Percentiles rank a stretch among this genome's conserved stretches.
Conservation (phyloP, 2,797 vertebrate species). For the Phalanger gymnotis region DNA sequence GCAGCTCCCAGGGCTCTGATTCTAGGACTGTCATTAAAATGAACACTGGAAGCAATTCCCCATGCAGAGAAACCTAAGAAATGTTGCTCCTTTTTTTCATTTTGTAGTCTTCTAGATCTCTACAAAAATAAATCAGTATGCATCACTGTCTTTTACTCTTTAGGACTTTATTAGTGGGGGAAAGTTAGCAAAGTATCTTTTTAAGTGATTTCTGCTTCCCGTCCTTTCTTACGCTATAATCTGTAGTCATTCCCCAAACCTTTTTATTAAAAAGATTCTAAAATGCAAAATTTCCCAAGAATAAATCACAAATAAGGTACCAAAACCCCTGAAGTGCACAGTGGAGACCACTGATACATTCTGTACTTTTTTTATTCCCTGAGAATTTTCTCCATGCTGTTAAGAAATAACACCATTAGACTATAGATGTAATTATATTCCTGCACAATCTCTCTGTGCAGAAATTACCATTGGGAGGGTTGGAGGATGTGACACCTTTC, state of each 20-base stretch:
- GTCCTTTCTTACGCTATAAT: neutral
- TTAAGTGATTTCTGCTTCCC: neutral
- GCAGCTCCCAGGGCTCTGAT: neutral
- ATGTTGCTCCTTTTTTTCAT: neutral
- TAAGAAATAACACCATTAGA: slow-evolving; percentile 23
- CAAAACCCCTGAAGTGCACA: neutral
- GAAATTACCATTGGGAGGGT: neutral
- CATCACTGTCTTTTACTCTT: slow-evolving; percentile 52
- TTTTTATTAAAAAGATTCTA: neutral
- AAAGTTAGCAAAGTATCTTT: slow-evolving; percentile 3
- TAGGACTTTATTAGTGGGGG: slow-evolving; percentile 37
- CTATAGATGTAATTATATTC: slow-evolving; percentile 26
- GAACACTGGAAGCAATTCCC: neutral
- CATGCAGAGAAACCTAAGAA: slow-evolving; percentile 5
- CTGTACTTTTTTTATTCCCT: neutral
- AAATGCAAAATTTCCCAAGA: neutral
- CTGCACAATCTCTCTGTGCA: neutral
- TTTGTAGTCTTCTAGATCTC: slow-evolving; percentile 30
- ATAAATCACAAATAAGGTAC: neutral
- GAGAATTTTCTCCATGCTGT: neutral
- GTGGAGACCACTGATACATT: neutral
- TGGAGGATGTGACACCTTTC: slow-evolving; percentile 43
- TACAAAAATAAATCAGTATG: slow-evolving; percentile 42
- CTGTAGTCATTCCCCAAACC: neutral
- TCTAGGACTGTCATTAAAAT: neutral